Evolutionary conservation across 1,140 invertebrate species (phyloP), one percentile per base, ranked within the genome.

Genomic region (Orius insidiosus): DNA sequence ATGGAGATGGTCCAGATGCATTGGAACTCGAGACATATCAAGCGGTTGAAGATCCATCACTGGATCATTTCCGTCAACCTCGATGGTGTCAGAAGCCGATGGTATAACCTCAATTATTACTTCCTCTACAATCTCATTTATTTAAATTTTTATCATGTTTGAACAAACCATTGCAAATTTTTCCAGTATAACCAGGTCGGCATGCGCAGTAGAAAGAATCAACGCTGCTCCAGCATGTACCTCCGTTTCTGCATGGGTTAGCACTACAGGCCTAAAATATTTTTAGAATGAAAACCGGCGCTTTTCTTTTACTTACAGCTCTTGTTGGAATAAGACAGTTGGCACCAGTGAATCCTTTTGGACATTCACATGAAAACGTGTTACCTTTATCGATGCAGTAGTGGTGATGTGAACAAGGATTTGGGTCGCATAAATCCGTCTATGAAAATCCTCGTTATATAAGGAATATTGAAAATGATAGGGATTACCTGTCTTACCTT

Each of bases 181-280:
- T 74, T n/a, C 82, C 82, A 7, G 76, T 80, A 54, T 73, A 81
- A 5, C 78, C 78, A 0, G 77, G 74, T 33, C 71, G 65, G 54
- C 78, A 82, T 37, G 75, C 75, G 57, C 79, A 82, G 60, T 76
- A 80, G 61, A 76, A 81, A 6, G 75, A 75, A 53, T 78, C 72
- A n/a, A 76, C 68, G 48, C 72, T 76, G 54, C 72, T 78, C 75
- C 76, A 80, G 58, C 79, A 82, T 15, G 75, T 79, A 30, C 78
- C 79, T 18, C 78, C 78, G 54, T 82, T 75, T 45, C 72, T 70
- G 55, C 80, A 85, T 1, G 80, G 81, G 58, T 76, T 76, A 56
- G 60, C 43, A 43, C 49, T 48, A 41, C 51, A 55, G 32, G 48
- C 47, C 53, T 54, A 45, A 13, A 36, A 36, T 11, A 4, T 36